Evolutionary conservation across 1,140 invertebrate species (phyloP).

Genomic region (Pentalonia nigronervosa): DNA sequence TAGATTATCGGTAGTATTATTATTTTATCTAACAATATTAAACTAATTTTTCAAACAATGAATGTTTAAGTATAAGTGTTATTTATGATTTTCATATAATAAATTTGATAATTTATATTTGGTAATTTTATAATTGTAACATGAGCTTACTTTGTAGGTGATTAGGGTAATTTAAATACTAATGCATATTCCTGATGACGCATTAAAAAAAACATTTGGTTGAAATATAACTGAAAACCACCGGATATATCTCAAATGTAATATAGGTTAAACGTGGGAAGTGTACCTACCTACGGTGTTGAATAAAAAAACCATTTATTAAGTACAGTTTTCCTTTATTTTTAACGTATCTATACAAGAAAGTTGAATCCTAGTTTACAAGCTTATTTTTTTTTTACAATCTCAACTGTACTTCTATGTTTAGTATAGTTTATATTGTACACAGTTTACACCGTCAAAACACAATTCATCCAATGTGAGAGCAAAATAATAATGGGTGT

Average conservation of each 20-base stretch:
- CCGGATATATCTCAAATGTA: neutral
- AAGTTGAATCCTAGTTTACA: constrained; percentile 16
- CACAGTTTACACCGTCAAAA: neutral
- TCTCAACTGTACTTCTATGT: neutral
- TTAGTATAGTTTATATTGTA: neutral
- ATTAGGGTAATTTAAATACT: neutral
- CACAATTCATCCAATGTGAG: constrained; percentile 22
- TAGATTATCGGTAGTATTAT: neutral
- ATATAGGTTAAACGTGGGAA: constrained; percentile 54
- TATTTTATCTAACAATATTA: neutral
- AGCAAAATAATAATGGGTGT: constrained; percentile 43
- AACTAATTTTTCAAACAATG: neutral
- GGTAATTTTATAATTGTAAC: neutral
- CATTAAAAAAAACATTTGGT: neutral
- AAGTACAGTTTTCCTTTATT: neutral
- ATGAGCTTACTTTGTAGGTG: neutral
- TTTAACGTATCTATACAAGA: neutral
- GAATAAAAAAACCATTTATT: neutral
- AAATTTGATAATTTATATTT: neutral
- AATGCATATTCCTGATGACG: neutral
- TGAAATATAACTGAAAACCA: too few species aligned
- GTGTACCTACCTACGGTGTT: neutral
- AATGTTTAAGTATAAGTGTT: neutral
- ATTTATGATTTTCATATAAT: neutral
- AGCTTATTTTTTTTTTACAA: neutral